Evolutionary conservation across 2,797 vertebrate genomes (phyloP), one percentile per base, ranked within the genome.

Genomic region (Labeo calbasu): DNA sequence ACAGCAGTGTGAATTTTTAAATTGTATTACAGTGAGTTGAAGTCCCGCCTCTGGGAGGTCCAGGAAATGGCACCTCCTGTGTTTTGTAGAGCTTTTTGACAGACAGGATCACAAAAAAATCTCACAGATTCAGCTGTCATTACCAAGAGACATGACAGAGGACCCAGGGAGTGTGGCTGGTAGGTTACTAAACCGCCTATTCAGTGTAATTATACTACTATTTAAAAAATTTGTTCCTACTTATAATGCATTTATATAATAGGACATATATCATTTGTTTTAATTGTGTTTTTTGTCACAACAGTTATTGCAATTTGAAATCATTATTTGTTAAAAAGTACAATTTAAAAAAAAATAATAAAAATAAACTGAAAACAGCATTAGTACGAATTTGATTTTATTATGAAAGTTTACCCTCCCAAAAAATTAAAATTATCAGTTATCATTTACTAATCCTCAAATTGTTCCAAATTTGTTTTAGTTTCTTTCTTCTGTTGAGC

Each of bases 61-160:
- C 85, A 86, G 77, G 81, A 86, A 86, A 77, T 32, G 12, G 32
- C 70, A 77, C 61, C 53, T 63, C 70, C 19, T 66, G 12, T 77
- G 28, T 21, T 68, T 8, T 46, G 59, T 28, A 51, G 40, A 61
- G 51, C 76, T 51, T 76, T 77, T 15, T 72, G 0, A 21, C 46
- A 63, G 32, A 32, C 17, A 61, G 13, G 2, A 46, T 25, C 70
- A 48, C 1, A 66, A 12, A 68, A 59, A 14, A 43, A 1, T 70
- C 55, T 81, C 53, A 76, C 50, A 57, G 61, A 53, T 53, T 51
- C 69, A 69, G 59, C 69, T 40, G 15, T 69, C 19, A 32, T 14
- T n/a, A 32, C n/a, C 28, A 40, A 59, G 36, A 83, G 51, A 65
- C 69, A 82, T 86, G 72, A 21, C 36, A 51, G 28, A 7, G 43